A percentile compares a stretch with the other conserved stretches of the same genome.
Conservation (phyloP, 2,888 invertebrate species). For the Pseudanteris insignis region DNA sequence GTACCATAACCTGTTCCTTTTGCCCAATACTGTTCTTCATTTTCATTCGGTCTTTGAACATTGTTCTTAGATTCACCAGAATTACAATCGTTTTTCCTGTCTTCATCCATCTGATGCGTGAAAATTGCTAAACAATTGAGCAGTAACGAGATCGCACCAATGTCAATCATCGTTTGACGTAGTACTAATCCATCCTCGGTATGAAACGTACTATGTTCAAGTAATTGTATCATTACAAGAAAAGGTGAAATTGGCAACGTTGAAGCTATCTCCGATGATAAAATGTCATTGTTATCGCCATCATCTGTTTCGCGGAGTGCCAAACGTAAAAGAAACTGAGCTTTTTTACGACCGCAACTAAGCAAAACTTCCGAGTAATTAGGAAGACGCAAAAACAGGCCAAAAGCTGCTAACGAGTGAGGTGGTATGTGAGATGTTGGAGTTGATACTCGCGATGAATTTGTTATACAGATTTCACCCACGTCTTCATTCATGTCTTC, state of each 20-base stretch:
- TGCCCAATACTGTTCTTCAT: slow-evolving; percentile 89
- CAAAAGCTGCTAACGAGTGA: slow-evolving; percentile 91
- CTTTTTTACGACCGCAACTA: slow-evolving; percentile 82
- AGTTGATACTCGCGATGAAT: slow-evolving; percentile 67
- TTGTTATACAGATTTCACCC: slow-evolving; percentile 68
- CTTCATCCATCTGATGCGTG: slow-evolving; percentile 75
- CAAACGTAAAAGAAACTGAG: slow-evolving; percentile 85
- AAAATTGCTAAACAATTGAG: slow-evolving; percentile 89
- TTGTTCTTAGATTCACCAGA: slow-evolving; percentile 58
- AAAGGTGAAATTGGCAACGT: slow-evolving; percentile 81
- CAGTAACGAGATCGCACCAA: slow-evolving; percentile 86
- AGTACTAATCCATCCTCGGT: slow-evolving; percentile 81
- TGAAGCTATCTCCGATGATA: slow-evolving; percentile 75
- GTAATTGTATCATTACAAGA: slow-evolving; percentile 78
- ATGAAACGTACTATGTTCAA: slow-evolving; percentile 79
- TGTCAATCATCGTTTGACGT: slow-evolving; percentile 80
- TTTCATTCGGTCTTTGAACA: slow-evolving; percentile 69
- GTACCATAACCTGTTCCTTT: slow-evolving; percentile 97
- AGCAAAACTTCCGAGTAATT: slow-evolving; percentile 91
- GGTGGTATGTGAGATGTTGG: slow-evolving; percentile 77
- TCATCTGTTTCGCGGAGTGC: slow-evolving; percentile 92
- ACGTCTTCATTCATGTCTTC: slow-evolving; percentile 74
- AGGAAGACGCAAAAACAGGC: slow-evolving; percentile 86
- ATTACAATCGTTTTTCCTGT: slow-evolving; percentile 67
- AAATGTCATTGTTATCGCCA: slow-evolving; percentile 86